Conservation (phyloP, 2,888 invertebrate species). For the Papilio elwesi region DNA sequence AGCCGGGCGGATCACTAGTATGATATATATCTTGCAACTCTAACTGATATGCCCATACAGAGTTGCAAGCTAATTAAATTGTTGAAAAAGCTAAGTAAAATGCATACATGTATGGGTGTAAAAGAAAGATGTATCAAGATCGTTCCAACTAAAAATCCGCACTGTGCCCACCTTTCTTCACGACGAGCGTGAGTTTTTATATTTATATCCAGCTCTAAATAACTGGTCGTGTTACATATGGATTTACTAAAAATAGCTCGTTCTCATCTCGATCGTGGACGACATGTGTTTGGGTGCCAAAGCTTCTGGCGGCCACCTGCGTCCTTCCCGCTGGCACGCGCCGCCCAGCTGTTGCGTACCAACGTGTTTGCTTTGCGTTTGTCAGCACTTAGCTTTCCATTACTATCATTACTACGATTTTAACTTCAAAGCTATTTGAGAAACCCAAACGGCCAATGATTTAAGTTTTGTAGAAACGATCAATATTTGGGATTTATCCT, state of each 20-base stretch:
- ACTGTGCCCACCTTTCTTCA: neutral
- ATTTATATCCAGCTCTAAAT: slow-evolving; percentile 13
- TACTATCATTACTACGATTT: slow-evolving; percentile 16
- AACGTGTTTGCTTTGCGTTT: slow-evolving; percentile 45
- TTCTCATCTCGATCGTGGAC: slow-evolving; percentile 39
- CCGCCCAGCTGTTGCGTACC: slow-evolving; percentile 61
- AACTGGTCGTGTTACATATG: slow-evolving; percentile 18
- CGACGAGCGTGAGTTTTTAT: neutral
- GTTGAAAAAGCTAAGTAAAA: too few species aligned
- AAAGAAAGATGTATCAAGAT: neutral
- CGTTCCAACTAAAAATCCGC: neutral
- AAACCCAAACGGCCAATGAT: neutral
- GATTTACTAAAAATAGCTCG: slow-evolving; percentile 33
- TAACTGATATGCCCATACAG: too few species aligned
- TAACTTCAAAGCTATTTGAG: slow-evolving; percentile 16
- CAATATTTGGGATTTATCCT: neutral
- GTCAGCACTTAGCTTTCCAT: slow-evolving; percentile 47
- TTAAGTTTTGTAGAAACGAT: neutral
- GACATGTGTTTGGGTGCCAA: slow-evolving; percentile 68
- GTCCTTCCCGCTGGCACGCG: slow-evolving; percentile 80
- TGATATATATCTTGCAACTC: too few species aligned
- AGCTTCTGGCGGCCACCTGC: slow-evolving; percentile 70
- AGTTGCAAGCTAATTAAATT: too few species aligned
- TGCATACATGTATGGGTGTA: too few species aligned
- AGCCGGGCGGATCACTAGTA: too few species aligned